Evolutionary conservation across 37 sponge, comb jelly and placozoan species (phyloP).

Genomic region (Agelas oroides): DNA sequence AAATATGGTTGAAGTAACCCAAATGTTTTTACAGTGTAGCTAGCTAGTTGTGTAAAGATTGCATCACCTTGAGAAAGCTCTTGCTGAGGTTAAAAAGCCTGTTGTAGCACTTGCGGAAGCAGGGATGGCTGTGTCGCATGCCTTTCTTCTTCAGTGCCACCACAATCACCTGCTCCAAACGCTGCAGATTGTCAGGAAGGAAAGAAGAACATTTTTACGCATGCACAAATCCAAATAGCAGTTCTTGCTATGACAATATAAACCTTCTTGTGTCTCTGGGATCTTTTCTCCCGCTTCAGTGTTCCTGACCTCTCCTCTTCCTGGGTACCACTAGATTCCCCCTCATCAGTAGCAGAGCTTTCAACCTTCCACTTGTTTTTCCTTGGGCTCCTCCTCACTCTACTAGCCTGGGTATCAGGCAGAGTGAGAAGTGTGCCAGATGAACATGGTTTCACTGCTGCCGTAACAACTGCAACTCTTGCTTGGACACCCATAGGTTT

Average conservation of each 20-base stretch:
- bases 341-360: no score
- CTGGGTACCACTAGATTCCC: no score
- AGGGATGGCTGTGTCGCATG: slow-evolving; percentile 33
- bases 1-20: no score
- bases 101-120: slow-evolving; percentile 67
- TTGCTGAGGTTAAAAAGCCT: slow-evolving; percentile 73
- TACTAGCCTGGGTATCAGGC: not conserved
- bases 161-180: slow-evolving; percentile 51
- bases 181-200: slow-evolving; percentile 3
- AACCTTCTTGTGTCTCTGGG: slow-evolving; percentile 14
- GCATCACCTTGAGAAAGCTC: slow-evolving; percentile 64
- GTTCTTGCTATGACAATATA: not conserved
- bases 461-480: not conserved
- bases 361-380: not conserved
- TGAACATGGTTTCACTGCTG: not conserved
- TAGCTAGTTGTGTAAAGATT: no score
- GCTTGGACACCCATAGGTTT: no score
- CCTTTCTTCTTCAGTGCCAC: slow-evolving; percentile 47
- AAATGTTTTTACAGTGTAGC: no score
- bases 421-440: not conserved
- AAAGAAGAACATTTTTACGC: not conserved
- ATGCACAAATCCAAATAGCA: not conserved
- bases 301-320: not conserved
- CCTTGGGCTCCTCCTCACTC: slow-evolving; percentile 24
- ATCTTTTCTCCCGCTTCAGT: not conserved